Percentiles rank a stretch among this genome's conserved stretches.
Conservation (phyloP, 2,113 vertebrate genomes). For the Stigmatopora nigra region DNA sequence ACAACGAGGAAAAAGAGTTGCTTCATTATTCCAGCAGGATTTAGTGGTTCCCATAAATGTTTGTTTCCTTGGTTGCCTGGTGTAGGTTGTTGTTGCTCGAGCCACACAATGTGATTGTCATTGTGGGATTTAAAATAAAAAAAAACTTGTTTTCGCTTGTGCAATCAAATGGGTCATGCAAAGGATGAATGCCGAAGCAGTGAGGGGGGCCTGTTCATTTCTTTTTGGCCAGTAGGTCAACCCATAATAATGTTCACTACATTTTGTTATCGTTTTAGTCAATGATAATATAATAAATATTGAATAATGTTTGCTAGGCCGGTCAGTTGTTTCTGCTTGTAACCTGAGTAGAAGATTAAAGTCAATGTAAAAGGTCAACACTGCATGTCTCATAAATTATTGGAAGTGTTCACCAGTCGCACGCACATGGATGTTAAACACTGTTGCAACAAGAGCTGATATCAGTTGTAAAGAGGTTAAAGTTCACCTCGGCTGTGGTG, state of each 20-base stretch:
- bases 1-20: slow-evolving; percentile 4
- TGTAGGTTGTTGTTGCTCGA: slow-evolving; percentile 24
- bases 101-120: slow-evolving; percentile 35
- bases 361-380: slow-evolving; percentile 30
- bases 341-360: slow-evolving; percentile 41
- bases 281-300: slow-evolving; percentile 19
- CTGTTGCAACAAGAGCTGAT: slow-evolving; percentile 54
- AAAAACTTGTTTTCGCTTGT: slow-evolving; percentile 27
- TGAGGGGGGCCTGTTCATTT: slow-evolving; percentile 29
- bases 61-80: slow-evolving; percentile 29
- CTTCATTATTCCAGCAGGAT: slow-evolving; percentile 23
- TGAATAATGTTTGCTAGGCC: slow-evolving; percentile 14
- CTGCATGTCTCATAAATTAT: slow-evolving; percentile 27
- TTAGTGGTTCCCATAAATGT: slow-evolving; percentile 31
- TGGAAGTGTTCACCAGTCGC: slow-evolving; percentile 23
- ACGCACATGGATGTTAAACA: slow-evolving; percentile 44
- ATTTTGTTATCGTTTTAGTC: neutral
- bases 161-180: slow-evolving; percentile 43
- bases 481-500: slow-evolving; percentile 35
- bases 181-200: slow-evolving; percentile 19
- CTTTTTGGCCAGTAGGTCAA: slow-evolving; percentile 5
- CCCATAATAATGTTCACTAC: neutral
- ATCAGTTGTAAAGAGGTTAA: slow-evolving; percentile 57
- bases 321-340: slow-evolving; percentile 20
- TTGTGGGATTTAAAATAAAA: slow-evolving; percentile 27